Evolutionary conservation across 1,140 invertebrate species (phyloP), one percentile per base, ranked within the genome.

Genomic region (Papilio dardanus): DNA sequence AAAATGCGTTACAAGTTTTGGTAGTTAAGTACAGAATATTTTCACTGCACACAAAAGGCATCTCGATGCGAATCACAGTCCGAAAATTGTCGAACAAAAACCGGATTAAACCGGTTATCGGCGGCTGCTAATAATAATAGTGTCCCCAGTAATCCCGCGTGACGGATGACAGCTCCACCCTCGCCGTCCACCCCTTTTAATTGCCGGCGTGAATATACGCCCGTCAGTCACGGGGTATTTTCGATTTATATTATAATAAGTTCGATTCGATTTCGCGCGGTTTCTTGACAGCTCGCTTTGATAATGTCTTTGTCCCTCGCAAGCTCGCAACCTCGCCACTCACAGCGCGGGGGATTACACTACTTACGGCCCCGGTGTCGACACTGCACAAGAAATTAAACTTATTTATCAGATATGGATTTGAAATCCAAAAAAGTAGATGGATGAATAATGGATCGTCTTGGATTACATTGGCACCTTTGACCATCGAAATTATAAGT

Each of bases 221-320:
- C 84, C 84, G 86, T 87, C 88, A 86, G 83, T 89, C 86, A 88
- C 77, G 78, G 80, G 78, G 77, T 74, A 84, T 84, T 90, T 88
- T 87, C 88, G 81, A 90, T 90, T 88, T 90, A 89, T 90, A 90
- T 90, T 90, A 90, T 89, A 90, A 90, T 90, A 86, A 85, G 84
- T 85, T 87, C 83, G 80, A 83, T 83, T 82, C 75, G 73, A 74
- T 74, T 77, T 76, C 76, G 69, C 68, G 73, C 65, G 50, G 66
- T 42, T 42, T 54, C 8, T 66, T 54, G 68, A 35, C 40, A 30
- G 58, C 68, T 74, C 62, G 30, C 3, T 62, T 31, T 71, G 69
- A 76, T 68, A 75, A 77, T 46, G 37, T 16, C 54, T 54, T 54
- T 37, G 54, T 66, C 74, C 74, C 54, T 75, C 54, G 50, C 66